Conservation (phyloP, 2,797 vertebrate genomes). For the Percopsis omiscomaycus region DNA sequence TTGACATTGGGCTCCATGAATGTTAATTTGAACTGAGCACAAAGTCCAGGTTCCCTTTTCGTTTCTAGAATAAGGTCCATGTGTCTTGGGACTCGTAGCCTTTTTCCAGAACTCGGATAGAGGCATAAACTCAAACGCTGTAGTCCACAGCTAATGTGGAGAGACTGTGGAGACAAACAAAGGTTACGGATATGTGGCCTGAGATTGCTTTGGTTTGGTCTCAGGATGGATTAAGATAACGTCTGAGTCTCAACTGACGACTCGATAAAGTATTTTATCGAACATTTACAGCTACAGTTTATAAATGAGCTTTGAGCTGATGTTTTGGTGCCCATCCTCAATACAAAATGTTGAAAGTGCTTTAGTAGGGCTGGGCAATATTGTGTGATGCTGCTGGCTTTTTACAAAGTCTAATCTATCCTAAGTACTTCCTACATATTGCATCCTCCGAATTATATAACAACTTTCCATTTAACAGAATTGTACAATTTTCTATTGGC, state of each 20-base stretch:
- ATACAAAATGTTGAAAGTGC: conserved; percentile 13
- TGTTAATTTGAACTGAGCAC: conserved; percentile 41
- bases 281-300: conserved; percentile 24
- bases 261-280: conserved; percentile 19
- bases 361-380: conserved; percentile 30
- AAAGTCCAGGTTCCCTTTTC: conserved; percentile 37
- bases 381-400: conserved; percentile 17
- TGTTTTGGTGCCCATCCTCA: conserved; percentile 18
- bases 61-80: conserved; percentile 17
- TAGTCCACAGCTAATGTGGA: conserved; percentile 8
- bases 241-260: too few species aligned
- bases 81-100: background rate
- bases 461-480: background rate
- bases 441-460: conserved; percentile 16
- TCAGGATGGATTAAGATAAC: too few species aligned
- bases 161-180: conserved; percentile 2
- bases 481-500: background rate
- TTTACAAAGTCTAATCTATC: conserved; percentile 8
- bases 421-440: conserved; percentile 3
- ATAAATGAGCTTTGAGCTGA: conserved; percentile 6
- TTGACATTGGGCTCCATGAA: conserved; percentile 37
- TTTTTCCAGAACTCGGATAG: background rate
- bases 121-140: background rate
- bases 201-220: conserved; percentile 10
- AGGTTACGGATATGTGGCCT: background rate